Percentiles rank a stretch among this genome's conserved stretches.
phyloP scores from a whole-genome alignment of 2,888 invertebrate species.

The Scaptomyza parva region DNA sequence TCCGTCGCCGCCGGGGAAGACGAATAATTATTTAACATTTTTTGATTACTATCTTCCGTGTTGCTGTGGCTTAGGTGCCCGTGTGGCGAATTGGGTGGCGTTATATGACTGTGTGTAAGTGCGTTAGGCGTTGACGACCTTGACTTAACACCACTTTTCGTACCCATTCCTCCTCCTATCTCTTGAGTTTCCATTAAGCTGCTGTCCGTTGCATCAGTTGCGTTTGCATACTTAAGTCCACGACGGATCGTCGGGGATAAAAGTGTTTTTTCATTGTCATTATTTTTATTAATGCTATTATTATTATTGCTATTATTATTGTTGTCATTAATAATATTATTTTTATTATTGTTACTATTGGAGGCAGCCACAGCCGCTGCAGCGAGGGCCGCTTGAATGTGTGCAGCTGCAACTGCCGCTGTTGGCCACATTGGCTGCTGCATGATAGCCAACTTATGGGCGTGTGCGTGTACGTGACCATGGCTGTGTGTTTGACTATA shows the following conservation, averaged over 20 bases:
- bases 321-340: slow-evolving; percentile 38
- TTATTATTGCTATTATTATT: slow-evolving; percentile 4
- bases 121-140: slow-evolving; percentile 41
- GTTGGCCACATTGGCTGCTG: slow-evolving; percentile 85
- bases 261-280: slow-evolving; percentile 1
- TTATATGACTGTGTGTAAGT: slow-evolving; percentile 53
- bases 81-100: slow-evolving; percentile 68
- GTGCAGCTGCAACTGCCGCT: slow-evolving; percentile 90
- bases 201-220: slow-evolving; percentile 16
- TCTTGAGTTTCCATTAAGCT: slow-evolving; percentile 5
- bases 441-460: slow-evolving; percentile 64
- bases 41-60: slow-evolving; percentile 19
- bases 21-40: slow-evolving; percentile 33
- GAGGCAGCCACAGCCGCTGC: slow-evolving; percentile 78
- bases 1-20: slow-evolving; percentile 42
- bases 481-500: slow-evolving; percentile 37
- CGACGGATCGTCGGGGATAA: not conserved
- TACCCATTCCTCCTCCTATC: not conserved
- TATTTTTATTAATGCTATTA: slow-evolving; percentile 5
- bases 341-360: slow-evolving; percentile 47
- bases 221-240: slow-evolving; percentile 6
- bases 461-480: slow-evolving; percentile 31
- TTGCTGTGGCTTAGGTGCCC: slow-evolving; percentile 6
- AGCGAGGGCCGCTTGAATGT: slow-evolving; percentile 86
- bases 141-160: slow-evolving; percentile 13